These are phyloP conservation scores for Urocitellus parryii DNA, from an alignment of 2,113 vertebrate genomes.

Conservation along the genomic window DNA sequence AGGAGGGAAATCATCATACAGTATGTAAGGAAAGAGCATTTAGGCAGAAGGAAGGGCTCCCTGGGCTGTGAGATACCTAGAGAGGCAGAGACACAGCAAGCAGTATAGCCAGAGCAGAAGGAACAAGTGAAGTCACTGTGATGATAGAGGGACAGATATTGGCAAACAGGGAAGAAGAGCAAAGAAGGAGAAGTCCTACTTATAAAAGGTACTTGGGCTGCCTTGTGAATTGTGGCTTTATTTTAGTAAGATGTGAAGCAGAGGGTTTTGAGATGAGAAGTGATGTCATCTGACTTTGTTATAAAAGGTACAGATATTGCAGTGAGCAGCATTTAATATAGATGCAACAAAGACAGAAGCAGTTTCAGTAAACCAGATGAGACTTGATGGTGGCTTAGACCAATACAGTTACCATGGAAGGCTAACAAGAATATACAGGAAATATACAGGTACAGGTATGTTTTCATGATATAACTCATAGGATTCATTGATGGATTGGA, in stretches of 20 bases:
- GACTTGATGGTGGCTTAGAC: not conserved
- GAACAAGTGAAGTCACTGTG: not conserved
- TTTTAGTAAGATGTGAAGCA: not conserved
- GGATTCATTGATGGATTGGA: not conserved
- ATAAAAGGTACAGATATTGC: not conserved
- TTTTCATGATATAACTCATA: not conserved
- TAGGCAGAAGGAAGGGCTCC: not conserved
- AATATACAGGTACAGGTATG: not conserved
- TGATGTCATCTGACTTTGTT: not conserved
- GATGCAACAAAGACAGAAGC: not conserved
- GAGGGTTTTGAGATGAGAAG: not conserved
- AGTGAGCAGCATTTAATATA: not conserved
- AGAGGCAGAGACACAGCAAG: not conserved
- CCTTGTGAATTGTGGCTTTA: not conserved
- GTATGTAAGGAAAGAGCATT: not conserved
- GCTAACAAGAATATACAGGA: no score
- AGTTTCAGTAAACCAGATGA: not conserved
- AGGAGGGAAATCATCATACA: rapidly evolving
- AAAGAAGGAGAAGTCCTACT: not conserved
- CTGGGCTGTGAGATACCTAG: not conserved
- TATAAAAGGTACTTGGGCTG: no score
- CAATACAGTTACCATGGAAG: not conserved
- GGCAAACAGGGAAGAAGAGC: not conserved
- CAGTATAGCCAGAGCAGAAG: not conserved
- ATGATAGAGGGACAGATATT: not conserved